Evolutionary conservation across 2,797 vertebrate species (phyloP).

Genomic region (Nyctalus aviator): DNA sequence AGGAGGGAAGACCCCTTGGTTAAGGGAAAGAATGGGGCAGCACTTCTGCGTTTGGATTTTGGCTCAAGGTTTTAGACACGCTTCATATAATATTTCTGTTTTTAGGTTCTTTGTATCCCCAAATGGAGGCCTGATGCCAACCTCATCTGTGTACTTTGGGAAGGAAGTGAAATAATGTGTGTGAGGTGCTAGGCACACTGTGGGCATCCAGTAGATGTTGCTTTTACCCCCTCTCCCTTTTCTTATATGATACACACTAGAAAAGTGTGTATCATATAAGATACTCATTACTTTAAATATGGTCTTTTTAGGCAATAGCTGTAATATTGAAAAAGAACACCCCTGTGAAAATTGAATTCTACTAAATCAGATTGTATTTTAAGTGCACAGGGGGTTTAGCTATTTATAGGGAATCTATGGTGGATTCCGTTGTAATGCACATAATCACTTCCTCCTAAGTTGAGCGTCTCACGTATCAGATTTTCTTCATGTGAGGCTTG

Average conservation of each 20-base stretch:
- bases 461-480: slow-evolving; percentile 42
- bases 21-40: neutral
- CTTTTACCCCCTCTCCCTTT: neutral
- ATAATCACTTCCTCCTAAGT: slow-evolving; percentile 64
- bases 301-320: slow-evolving; percentile 51
- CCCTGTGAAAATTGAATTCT: slow-evolving; percentile 56
- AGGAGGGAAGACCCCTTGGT: neutral
- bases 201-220: neutral
- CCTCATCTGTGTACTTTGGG: neutral
- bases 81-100: neutral
- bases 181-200: neutral
- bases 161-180: neutral
- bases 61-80: neutral
- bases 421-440: slow-evolving; percentile 76
- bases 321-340: slow-evolving; percentile 37
- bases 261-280: too few relatives aligned
- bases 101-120: slow-evolving; percentile 8
- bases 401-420: slow-evolving; percentile 73
- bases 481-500: slow-evolving; percentile 55
- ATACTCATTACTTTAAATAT: slow-evolving; percentile 54
- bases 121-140: neutral
- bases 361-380: slow-evolving; percentile 71
- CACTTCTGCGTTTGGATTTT: neutral
- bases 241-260: neutral
- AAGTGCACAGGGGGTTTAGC: slow-evolving; percentile 69